These are phyloP conservation scores for Mus spretus DNA, from an alignment of 2,797 vertebrate genomes.

Conservation along the genomic window DNA sequence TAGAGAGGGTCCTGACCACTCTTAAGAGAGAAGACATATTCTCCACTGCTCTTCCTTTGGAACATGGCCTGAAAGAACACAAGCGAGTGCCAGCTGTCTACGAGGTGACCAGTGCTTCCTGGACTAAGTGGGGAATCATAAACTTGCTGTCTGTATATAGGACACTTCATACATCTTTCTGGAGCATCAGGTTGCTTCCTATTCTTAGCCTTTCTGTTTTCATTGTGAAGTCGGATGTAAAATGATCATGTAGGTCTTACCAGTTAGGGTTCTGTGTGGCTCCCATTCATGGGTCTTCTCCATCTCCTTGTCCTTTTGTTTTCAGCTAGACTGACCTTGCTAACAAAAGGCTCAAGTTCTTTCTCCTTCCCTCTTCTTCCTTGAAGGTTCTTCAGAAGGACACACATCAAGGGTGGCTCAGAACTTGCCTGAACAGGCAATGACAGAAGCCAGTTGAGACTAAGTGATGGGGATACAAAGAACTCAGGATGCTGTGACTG, in stretches of 20 bases:
- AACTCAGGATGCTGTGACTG: neutral
- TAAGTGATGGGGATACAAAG: neutral
- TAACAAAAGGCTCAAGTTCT: neutral
- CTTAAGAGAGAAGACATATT: neutral
- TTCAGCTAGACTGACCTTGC: neutral
- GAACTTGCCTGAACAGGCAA: neutral
- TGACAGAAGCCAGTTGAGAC: neutral
- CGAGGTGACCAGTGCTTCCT: neutral
- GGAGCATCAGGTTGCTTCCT: neutral
- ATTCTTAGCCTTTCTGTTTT: slow-evolving; percentile 21
- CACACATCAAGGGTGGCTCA: neutral
- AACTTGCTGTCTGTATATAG: too few species aligned
- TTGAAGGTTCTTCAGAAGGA: neutral
- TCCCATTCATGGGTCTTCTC: neutral
- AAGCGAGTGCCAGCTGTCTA: neutral
- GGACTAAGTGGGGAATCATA: neutral
- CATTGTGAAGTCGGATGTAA: neutral
- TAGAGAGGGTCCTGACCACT: neutral
- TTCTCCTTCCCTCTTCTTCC: neutral
- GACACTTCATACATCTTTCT: neutral
- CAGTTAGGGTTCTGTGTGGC: neutral
- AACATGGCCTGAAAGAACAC: neutral
- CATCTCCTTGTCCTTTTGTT: neutral
- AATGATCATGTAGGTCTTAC: neutral
- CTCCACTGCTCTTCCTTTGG: neutral